phyloP scores from a whole-genome alignment of 2,888 invertebrate species.

The Eremobia ochroleuca region DNA sequence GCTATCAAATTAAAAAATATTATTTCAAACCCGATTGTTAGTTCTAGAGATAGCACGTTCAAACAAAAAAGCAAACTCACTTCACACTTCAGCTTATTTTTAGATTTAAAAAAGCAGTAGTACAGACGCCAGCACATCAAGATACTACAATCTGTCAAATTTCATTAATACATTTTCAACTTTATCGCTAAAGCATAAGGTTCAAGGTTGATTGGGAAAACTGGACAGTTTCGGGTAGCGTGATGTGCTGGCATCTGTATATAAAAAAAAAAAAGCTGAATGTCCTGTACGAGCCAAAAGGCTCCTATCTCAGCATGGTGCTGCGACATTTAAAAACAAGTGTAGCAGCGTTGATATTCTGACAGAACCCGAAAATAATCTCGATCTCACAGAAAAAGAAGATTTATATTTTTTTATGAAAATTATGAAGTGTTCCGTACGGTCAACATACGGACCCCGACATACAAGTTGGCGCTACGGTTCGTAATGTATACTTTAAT shows the following conservation, averaged over 20 bases:
- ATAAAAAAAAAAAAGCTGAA: not conserved
- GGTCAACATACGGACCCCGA: not conserved
- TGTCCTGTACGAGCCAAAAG: not conserved
- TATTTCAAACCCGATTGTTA: not conserved
- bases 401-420: not conserved
- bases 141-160: too few species aligned
- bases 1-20: not conserved
- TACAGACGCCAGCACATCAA: too few species aligned
- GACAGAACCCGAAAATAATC: not conserved
- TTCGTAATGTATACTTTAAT: slow-evolving; percentile 82
- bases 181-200: too few species aligned
- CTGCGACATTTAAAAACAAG: not conserved
- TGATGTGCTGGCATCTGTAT: too few species aligned
- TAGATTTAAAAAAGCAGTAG: not conserved
- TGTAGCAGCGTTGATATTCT: not conserved
- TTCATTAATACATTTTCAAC: too few species aligned
- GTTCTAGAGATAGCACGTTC: not conserved
- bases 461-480: slow-evolving; percentile 37
- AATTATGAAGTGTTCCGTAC: not conserved
- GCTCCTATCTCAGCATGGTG: not conserved
- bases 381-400: not conserved
- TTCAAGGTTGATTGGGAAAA: too few species aligned
- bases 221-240: too few species aligned
- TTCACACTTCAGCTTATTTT: not conserved
- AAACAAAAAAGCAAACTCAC: not conserved